Conservation (phyloP, 2,113 vertebrate genomes). For the Cephalopholis sonnerati region DNA sequence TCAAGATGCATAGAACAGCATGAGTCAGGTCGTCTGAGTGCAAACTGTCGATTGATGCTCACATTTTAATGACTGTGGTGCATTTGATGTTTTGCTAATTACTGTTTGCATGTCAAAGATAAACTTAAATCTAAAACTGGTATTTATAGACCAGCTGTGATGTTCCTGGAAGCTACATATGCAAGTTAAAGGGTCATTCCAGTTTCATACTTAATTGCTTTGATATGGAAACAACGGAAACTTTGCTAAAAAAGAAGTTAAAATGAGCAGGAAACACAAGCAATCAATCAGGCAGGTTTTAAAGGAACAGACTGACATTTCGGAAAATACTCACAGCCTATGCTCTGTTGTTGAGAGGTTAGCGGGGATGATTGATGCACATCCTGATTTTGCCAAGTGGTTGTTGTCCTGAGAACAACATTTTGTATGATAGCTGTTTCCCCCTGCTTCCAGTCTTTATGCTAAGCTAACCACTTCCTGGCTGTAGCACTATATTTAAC, state of each 20-base stretch:
- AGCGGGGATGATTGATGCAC: too few species aligned
- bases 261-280: not conserved
- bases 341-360: too few species aligned
- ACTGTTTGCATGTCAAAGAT: not conserved
- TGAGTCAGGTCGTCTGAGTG: constrained; percentile 1
- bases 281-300: not conserved
- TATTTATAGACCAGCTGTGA: not conserved
- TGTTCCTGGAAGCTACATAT: not conserved
- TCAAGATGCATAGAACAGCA: not conserved
- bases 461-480: too few species aligned
- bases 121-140: not conserved
- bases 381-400: too few species aligned
- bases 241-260: not conserved
- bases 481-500: too few species aligned
- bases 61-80: not conserved
- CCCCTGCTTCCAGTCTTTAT: too few species aligned
- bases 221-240: not conserved
- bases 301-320: not conserved
- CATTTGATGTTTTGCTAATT: not conserved
- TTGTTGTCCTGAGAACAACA: too few species aligned
- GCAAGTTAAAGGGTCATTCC: not conserved
- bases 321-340: too few species aligned
- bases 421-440: too few species aligned
- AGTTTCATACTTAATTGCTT: not conserved
- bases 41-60: not conserved